Percentiles rank a stretch among this genome's conserved stretches.
Conservation (phyloP, 2,888 invertebrate species). For the Lapara coniferarum region DNA sequence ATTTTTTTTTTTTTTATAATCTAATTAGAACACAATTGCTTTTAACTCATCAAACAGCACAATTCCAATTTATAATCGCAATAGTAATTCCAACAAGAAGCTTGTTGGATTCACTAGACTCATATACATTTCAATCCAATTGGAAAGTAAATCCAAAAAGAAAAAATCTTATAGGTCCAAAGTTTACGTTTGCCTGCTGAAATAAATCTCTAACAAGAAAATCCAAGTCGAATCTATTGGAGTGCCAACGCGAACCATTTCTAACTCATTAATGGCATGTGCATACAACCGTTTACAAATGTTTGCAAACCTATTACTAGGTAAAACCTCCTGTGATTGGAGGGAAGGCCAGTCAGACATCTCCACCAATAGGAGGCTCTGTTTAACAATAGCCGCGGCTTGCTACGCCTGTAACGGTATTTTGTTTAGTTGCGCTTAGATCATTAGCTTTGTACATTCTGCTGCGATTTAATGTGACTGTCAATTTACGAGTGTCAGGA, state of each 20-base stretch:
- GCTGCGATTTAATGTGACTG: slow-evolving; percentile 2
- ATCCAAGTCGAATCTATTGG: background rate
- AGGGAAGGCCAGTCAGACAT: slow-evolving; percentile 48
- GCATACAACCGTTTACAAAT: slow-evolving; percentile 33
- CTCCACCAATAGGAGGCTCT: slow-evolving; percentile 55
- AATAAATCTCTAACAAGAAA: background rate
- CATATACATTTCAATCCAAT: too few species aligned
- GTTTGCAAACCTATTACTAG: slow-evolving; percentile 58
- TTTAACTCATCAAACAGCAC: too few species aligned
- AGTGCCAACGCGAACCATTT: background rate
- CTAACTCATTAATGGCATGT: slow-evolving; percentile 5
- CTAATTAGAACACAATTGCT: too few species aligned
- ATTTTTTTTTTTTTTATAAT: too few species aligned
- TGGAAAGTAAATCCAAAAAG: too few species aligned
- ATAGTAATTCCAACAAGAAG: background rate
- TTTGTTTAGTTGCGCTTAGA: slow-evolving; percentile 26
- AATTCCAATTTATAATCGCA: too few species aligned
- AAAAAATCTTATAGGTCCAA: too few species aligned
- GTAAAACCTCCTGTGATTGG: slow-evolving; percentile 71
- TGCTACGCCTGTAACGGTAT: slow-evolving; percentile 61
- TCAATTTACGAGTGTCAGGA: background rate
- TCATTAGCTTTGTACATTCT: slow-evolving; percentile 19
- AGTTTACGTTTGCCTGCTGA: background rate
- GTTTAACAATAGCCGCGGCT: slow-evolving; percentile 66
- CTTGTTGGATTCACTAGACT: background rate